Evolutionary conservation across 2,113 vertebrate genomes (phyloP), one percentile per base, ranked within the genome.

Genomic region (Mirza zaza): DNA sequence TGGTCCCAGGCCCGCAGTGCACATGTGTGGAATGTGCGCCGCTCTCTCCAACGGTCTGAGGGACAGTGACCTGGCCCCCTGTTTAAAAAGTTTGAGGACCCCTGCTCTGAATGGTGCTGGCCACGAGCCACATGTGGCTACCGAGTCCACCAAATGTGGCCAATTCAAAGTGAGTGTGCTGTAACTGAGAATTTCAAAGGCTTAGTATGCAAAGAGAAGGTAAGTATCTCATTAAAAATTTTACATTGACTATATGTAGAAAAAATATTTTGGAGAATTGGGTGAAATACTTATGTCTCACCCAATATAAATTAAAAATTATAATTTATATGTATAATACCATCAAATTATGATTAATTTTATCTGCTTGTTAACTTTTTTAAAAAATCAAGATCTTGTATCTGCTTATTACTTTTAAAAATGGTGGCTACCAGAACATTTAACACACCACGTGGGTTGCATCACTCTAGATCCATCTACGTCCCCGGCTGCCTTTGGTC

Each of bases 191-290:
- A 15, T 70, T 45, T 73, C 87, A 81, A 59, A 83, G 57, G 8
- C 27, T 88, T 45, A 36, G 32, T 48, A 25, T 39, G 27, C 55
- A 90, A 87, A 79, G 82, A 88, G n/a, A 65, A 84, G 18, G 32
- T 7, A 61, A 45, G 14, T 42, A 27, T 8, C 8, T 36, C 18
- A 32, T 39, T 80, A 21, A 70, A 10, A 39, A 27, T 76, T 87
- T 39, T 82, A 59, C 59, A 39, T 79, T 9, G 80, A 32, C 27
- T 77, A 4, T 34, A 45, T 21, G 45, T 42, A 81, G 71, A 90
- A 90, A 87, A 84, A 70, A 17, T 76, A 87, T 80, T 96, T 73
- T 87, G 36, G 29, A 68, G 83, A 55, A 23, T 12, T 76, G 65
- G 23, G 50, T 85, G 20, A 75, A 76, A 90, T 23, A 34, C 61